Base-by-base conservation (phyloP, 1,140 invertebrate species). In the Mactra quadrangularis region DNA sequence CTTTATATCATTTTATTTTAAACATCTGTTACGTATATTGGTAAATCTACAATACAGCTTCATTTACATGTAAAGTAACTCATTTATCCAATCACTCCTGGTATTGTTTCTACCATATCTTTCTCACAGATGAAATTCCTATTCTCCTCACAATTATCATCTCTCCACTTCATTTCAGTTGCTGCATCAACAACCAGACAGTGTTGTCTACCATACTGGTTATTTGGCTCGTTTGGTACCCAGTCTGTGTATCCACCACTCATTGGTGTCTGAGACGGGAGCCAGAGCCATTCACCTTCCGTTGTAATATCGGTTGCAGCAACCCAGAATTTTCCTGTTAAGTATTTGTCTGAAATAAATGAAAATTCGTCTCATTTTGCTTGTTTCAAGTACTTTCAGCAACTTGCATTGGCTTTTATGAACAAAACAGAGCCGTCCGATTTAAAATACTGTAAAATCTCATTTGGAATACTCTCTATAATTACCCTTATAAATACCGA, bases 91-190 rank as follows among this genome's bases (percentile, higher is more conserved):
- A 72, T 57, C 17, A 72, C 38, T 11, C 47, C 31, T 17, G 52
- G 29, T 6, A 7, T 41, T 0, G 25, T 47, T 13, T 47, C 41
- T 13, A 13, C 41, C 9, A 50, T 13, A 22, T 45, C 55, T 33
- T 22, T 25, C 38, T 83, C 41, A 29, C 81, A 83, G 57, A 83
- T 66, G 25, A 74, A 83, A 25, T 83, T 83, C 31, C 71, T 55
- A 15, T 74, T 27, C n/a, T 75, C 57, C n/a, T 83, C 81, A 47
- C 81, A 83, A 15, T 83, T 66, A 4, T 66, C 81, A 47, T 83
- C 81, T 22, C 59, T 31, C 81, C 81, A 83, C n/a, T 33, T 38
- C 81, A 83, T 66, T 1, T 29, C 45, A 7, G 57, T 38, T 6
- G 52, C 31, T 1, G 45, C 27, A 41, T 83, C 81, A n/a, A 83